Evolutionary conservation across 2,888 invertebrate genomes (phyloP).

Genomic region (Hololepta plana): DNA sequence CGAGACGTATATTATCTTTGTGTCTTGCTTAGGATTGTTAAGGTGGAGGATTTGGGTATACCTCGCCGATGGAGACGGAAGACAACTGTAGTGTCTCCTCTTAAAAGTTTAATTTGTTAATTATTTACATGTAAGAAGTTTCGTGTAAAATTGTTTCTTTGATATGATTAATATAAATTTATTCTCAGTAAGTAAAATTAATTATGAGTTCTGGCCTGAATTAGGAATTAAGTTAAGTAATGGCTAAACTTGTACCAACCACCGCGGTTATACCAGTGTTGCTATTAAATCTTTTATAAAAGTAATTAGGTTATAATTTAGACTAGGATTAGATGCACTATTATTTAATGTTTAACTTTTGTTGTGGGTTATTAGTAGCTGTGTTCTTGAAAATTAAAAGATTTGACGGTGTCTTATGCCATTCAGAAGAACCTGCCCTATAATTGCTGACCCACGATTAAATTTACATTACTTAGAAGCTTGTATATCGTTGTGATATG

Average conservation of each 20-base stretch:
- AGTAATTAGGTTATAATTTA: constrained; percentile 27
- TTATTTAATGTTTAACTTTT: constrained; percentile 33
- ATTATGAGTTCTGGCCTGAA: constrained; percentile 40
- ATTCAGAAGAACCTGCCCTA: constrained; percentile 50
- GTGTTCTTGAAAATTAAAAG: constrained; percentile 47
- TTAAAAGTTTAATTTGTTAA: too few relatives aligned
- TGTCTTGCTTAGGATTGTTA: too few relatives aligned
- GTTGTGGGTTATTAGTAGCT: constrained; percentile 36
- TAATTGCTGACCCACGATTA: constrained; percentile 48
- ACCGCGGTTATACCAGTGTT: constrained; percentile 48
- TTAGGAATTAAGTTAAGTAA: constrained; percentile 38
- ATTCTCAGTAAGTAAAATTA: constrained; percentile 33
- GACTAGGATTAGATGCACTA: constrained; percentile 55
- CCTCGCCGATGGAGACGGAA: too few relatives aligned
- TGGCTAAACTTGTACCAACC: constrained; percentile 51
- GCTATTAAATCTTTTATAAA: constrained; percentile 34
- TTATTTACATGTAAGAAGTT: too few relatives aligned
- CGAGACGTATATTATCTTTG: too few relatives aligned
- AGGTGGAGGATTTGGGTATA: too few relatives aligned
- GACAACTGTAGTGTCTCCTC: too few relatives aligned
- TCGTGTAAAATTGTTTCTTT: too few relatives aligned
- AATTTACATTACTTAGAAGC: constrained; percentile 30
- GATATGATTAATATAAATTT: constrained; percentile 23
- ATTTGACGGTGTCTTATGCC: constrained; percentile 52
- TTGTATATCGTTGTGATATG: constrained; percentile 26